These are phyloP conservation scores for Patella caerulea DNA, from an alignment of 2,888 invertebrate species.

Conservation along the genomic window DNA sequence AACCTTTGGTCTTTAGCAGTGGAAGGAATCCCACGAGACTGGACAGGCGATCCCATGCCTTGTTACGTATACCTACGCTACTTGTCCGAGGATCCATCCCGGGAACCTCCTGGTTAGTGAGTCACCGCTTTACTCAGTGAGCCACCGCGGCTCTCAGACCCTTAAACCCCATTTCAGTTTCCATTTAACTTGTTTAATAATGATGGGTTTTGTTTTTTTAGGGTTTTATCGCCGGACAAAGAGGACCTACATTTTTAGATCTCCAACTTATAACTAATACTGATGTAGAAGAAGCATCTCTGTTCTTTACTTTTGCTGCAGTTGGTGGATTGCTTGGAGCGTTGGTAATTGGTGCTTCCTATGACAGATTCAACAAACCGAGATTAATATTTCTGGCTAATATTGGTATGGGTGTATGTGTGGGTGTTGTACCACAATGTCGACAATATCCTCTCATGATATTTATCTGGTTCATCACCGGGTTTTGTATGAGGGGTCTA, in stretches of 20 bases:
- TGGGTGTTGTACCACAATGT: slow-evolving; percentile 64
- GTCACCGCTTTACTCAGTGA: no score
- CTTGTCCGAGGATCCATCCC: no score
- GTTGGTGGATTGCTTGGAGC: slow-evolving; percentile 66
- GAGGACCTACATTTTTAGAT: slow-evolving; percentile 65
- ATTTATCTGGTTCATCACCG: slow-evolving; percentile 50
- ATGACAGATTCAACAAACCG: slow-evolving; percentile 50
- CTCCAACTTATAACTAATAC: slow-evolving; percentile 53
- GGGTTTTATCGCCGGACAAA: slow-evolving; percentile 67
- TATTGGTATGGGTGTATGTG: slow-evolving; percentile 59
- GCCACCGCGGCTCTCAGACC: no score
- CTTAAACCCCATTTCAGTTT: background rate
- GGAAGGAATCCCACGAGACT: no score
- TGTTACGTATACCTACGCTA: no score
- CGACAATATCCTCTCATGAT: slow-evolving; percentile 45
- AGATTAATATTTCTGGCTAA: slow-evolving; percentile 63
- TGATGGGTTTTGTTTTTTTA: slow-evolving; percentile 24
- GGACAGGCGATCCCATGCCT: no score
- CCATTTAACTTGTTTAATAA: background rate
- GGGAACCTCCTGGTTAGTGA: no score
- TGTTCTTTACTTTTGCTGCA: slow-evolving; percentile 64
- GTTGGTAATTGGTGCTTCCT: slow-evolving; percentile 51
- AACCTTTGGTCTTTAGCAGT: no score
- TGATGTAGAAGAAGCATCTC: slow-evolving; percentile 50
- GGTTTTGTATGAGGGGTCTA: slow-evolving; percentile 64